phyloP scores from a whole-genome alignment of 1,140 invertebrate species.

The Brachionus rotundiformis region DNA sequence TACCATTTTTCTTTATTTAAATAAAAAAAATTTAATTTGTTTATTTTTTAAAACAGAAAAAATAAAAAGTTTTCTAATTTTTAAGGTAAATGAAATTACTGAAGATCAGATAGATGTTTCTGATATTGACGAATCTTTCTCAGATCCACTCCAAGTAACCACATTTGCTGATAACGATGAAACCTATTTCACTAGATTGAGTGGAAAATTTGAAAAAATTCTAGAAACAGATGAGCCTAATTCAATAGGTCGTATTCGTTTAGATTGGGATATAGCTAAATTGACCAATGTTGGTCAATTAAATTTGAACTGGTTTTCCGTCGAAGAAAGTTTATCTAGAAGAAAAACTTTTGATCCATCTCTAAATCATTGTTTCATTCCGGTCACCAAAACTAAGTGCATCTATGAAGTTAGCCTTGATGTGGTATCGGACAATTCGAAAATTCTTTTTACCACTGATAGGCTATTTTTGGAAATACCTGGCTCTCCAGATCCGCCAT shows the following conservation, averaged over 20 bases:
- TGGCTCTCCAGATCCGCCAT: constrained; percentile 61
- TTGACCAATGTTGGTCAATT: constrained; percentile 59
- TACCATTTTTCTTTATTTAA: too few species aligned
- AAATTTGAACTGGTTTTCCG: constrained; percentile 60
- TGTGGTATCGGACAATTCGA: constrained; percentile 57
- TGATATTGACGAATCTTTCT: constrained; percentile 60
- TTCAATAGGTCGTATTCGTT: constrained; percentile 54
- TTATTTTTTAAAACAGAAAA: too few species aligned
- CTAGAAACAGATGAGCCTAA: constrained; percentile 9
- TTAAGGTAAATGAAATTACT: constrained; percentile 5
- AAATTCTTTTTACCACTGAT: constrained; percentile 55
- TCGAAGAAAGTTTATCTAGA: constrained; percentile 59
- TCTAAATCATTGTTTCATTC: constrained; percentile 56
- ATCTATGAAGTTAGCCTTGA: constrained; percentile 60
- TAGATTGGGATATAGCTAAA: constrained; percentile 58
- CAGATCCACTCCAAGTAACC: constrained; percentile 57
- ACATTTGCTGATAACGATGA: constrained; percentile 58
- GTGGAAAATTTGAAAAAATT: constrained; percentile 42
- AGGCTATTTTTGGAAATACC: constrained; percentile 61
- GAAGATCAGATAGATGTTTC: constrained; percentile 57
- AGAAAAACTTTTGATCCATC: constrained; percentile 59
- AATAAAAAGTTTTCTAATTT: too few species aligned
- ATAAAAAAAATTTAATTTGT: too few species aligned
- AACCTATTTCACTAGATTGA: constrained; percentile 54
- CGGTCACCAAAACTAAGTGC: constrained; percentile 58